A percentile compares a stretch with the other conserved stretches of the same genome.
These are phyloP conservation scores for Pontoporia blainvillei DNA, from an alignment of 2,113 vertebrate genomes.

Conservation along the genomic window DNA sequence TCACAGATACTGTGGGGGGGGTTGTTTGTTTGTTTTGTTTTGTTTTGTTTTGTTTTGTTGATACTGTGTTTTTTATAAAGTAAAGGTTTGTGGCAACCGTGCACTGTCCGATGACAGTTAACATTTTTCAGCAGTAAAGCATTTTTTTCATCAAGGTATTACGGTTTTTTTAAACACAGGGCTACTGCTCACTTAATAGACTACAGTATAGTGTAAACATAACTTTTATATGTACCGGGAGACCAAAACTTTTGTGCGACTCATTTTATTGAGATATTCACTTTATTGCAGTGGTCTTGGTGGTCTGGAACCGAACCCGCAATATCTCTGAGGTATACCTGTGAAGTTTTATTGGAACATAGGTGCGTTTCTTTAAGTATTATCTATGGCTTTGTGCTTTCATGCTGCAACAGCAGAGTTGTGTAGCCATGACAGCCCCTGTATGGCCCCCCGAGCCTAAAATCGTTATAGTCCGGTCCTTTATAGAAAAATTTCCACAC, in stretches of 20 bases:
- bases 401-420: not conserved
- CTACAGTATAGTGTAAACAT: not conserved
- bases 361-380: not conserved
- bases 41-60: too few species aligned
- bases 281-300: not conserved
- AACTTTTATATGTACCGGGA: not conserved
- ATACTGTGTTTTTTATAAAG: not conserved
- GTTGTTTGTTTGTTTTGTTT: too few species aligned
- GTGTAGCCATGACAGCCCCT: too few species aligned
- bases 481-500: not conserved
- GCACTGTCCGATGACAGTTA: not conserved
- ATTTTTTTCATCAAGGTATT: not conserved
- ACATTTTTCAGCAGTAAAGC: not conserved
- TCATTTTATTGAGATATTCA: not conserved
- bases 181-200: not conserved
- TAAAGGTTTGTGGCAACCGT: not conserved
- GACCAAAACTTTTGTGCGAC: not conserved
- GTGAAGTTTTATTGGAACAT: not conserved
- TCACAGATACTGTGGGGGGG: not conserved
- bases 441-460: not conserved
- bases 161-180: not conserved
- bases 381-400: not conserved
- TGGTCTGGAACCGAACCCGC: not conserved
- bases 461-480: not conserved
- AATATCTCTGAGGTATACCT: not conserved